phyloP scores from a whole-genome alignment of 2,888 invertebrate genomes.

The Lasiommata megera region DNA sequence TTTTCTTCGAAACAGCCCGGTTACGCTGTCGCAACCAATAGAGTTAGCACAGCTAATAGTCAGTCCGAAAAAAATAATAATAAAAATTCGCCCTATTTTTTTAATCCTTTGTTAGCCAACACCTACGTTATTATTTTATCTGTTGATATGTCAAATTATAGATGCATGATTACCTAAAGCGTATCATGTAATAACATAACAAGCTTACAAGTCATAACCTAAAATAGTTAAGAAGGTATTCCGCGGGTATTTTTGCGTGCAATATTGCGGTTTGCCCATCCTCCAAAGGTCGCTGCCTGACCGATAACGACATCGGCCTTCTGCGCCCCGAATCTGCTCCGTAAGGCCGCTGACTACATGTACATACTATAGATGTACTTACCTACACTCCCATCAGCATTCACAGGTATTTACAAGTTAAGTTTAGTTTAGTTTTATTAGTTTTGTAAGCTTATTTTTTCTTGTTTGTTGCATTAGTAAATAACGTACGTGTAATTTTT shows the following conservation, averaged over 20 bases:
- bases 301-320: slow-evolving; percentile 77
- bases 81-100: no score
- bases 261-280: slow-evolving; percentile 47
- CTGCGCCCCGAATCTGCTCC: slow-evolving; percentile 54
- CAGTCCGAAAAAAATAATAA: no score
- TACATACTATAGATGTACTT: not conserved
- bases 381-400: slow-evolving; percentile 26
- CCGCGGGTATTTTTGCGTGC: slow-evolving; percentile 30
- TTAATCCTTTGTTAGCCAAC: no score
- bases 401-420: not conserved
- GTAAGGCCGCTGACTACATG: slow-evolving; percentile 47
- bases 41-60: no score
- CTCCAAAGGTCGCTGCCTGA: slow-evolving; percentile 69
- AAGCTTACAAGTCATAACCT: not conserved
- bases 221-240: slow-evolving; percentile 12
- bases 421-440: no score
- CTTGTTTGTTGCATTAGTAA: no score
- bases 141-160: no score
- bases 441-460: no score
- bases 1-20: no score
- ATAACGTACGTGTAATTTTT: no score
- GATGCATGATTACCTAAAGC: not conserved
- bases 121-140: no score
- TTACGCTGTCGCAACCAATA: no score
- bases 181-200: not conserved